These are phyloP conservation scores for Diarsia mendica DNA, from an alignment of 2,888 invertebrate genomes.

Conservation along the genomic window DNA sequence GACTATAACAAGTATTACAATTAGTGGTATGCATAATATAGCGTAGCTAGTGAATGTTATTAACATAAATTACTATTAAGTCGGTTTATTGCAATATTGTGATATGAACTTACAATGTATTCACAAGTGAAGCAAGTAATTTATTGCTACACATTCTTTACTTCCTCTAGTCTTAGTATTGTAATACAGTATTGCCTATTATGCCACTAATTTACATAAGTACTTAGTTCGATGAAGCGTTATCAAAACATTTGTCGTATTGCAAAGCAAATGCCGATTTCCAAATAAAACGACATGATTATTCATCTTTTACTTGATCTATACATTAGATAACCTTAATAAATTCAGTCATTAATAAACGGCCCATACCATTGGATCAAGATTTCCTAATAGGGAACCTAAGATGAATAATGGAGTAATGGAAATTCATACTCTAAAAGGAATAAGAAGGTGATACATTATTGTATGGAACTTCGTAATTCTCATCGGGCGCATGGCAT, in stretches of 20 bases:
- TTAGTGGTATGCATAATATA: background rate
- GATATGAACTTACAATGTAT: background rate
- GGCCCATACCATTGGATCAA: too few relatives aligned
- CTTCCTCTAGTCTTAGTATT: background rate
- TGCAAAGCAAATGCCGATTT: background rate
- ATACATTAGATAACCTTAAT: background rate
- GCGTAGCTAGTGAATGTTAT: background rate
- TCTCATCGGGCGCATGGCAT: background rate
- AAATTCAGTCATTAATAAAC: background rate
- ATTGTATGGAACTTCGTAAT: background rate
- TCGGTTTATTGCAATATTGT: background rate
- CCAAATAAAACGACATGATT: background rate
- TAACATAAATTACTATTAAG: slow-evolving; percentile 4
- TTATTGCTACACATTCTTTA: background rate
- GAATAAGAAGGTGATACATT: background rate
- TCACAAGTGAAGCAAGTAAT: background rate
- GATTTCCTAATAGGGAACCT: background rate
- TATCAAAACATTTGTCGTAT: background rate
- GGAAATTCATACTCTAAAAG: background rate
- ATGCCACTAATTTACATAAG: background rate
- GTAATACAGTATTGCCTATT: background rate
- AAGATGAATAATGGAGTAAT: background rate
- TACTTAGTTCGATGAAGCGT: background rate
- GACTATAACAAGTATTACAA: background rate
- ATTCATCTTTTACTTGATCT: background rate